Conservation (phyloP, 2,797 vertebrate genomes). For the Labroides dimidiatus region DNA sequence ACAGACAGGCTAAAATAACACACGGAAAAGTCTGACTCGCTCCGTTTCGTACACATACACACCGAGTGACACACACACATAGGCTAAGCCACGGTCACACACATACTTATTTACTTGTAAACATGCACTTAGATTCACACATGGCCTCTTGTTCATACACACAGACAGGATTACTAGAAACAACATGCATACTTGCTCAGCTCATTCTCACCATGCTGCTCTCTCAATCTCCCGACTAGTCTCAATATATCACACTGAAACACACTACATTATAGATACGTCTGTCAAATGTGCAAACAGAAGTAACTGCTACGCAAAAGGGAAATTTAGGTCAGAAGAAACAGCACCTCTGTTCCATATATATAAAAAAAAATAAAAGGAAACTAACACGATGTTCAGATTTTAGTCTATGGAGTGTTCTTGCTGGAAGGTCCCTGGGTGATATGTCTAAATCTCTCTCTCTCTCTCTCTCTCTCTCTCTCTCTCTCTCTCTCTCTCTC, state of each 20-base stretch:
- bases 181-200: conserved; percentile 38
- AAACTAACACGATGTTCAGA: no score
- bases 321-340: background rate
- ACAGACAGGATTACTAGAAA: conserved; percentile 51
- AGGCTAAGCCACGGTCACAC: conserved; percentile 34
- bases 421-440: background rate
- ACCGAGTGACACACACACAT: conserved; percentile 35
- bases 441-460: no score
- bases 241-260: conserved; percentile 8
- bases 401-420: background rate
- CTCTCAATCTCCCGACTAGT: background rate
- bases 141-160: conserved; percentile 11
- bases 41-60: conserved; percentile 17
- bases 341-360: background rate
- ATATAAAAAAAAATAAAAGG: no score
- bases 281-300: background rate
- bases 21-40: conserved; percentile 26
- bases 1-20: conserved; percentile 49
- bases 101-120: conserved; percentile 48
- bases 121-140: conserved; percentile 17
- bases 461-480: no score
- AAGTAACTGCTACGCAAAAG: background rate
- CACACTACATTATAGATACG: background rate
- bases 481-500: no score
- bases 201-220: conserved; percentile 20